Base-by-base conservation (phyloP, 2,888 invertebrate genomes). In the Galerucella pusilla region DNA sequence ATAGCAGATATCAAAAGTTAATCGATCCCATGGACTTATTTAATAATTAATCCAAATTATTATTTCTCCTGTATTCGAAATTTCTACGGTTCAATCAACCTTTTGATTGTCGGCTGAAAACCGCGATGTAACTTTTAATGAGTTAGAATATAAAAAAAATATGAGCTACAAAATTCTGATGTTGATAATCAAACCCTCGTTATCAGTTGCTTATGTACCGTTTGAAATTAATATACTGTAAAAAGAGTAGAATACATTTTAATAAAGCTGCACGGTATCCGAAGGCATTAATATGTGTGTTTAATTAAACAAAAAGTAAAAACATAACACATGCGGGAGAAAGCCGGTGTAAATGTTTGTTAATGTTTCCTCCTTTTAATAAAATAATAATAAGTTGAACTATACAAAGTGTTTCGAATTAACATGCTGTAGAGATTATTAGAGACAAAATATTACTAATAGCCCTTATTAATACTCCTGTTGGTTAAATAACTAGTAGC, bases 91-190 rank as follows among this genome's bases (percentile, higher is more conserved):
- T 20, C 20, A 57, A 57, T 10, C 10, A 20, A 57, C 52, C 4
- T n/a, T 14, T 52, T n/a, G n/a, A n/a, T 6, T 2, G 4, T 52
- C 7, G n/a, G n/a, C n/a, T 52, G 52, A n/a, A 52, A 60, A 28
- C 59, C 59, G 12, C 25, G 59, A 60, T 10, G 61, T 35, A 61
- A 61, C 61, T 61, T 61, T 61, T 61, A 61, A 61, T 61, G 61
- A 61, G 61, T 28, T 61, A 28, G 35, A 57, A 16, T 20, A 20
- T 20, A 16, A 7, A 35, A 35, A 61, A 61, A 61, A 61, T 10
- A 20, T 60, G 0, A 5, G 25, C 12, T 60, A 11, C 59, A 28
- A 14, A 35, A 35, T 28, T 61, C n/a, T 61, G n/a, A n/a, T n/a
- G 11, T 61, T 12, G 2, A 35, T 35, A 61, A 61, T 61, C 14